phyloP scores from a whole-genome alignment of 1,140 invertebrate genomes.

The Bemisia tabaci region DNA sequence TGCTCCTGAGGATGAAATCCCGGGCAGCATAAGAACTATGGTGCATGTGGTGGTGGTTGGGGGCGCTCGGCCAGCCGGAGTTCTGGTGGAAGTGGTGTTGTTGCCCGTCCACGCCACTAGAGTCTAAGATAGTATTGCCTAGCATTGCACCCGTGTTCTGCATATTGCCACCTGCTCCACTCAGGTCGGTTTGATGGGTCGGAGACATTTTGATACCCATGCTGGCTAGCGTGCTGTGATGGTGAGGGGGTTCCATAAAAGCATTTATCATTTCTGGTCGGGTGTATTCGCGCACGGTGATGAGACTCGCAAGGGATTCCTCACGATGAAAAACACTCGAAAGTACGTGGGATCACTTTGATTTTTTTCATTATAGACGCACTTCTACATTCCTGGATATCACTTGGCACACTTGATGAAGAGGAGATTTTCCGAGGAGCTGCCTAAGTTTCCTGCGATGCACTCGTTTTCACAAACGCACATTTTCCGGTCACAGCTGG shows the following conservation, averaged over 20 bases:
- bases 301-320: no score
- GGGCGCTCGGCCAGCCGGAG: background rate
- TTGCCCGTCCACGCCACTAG: background rate
- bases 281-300: no score
- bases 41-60: background rate
- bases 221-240: background rate
- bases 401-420: no score
- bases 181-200: background rate
- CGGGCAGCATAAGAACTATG: background rate
- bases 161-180: no score
- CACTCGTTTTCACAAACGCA: no score
- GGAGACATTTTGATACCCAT: background rate
- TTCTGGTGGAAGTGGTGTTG: background rate
- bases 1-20: background rate
- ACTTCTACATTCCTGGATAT: no score
- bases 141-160: background rate
- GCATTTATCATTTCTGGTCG: background rate
- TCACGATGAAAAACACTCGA: no score
- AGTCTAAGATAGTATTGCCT: background rate
- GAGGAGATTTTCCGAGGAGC: no score
- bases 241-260: background rate
- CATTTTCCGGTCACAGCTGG: no score
- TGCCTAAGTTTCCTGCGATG: no score
- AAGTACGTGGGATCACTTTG: no score
- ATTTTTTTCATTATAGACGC: no score